Conservation (phyloP, 2,888 invertebrate genomes). For the Eubasilissa splendida region DNA sequence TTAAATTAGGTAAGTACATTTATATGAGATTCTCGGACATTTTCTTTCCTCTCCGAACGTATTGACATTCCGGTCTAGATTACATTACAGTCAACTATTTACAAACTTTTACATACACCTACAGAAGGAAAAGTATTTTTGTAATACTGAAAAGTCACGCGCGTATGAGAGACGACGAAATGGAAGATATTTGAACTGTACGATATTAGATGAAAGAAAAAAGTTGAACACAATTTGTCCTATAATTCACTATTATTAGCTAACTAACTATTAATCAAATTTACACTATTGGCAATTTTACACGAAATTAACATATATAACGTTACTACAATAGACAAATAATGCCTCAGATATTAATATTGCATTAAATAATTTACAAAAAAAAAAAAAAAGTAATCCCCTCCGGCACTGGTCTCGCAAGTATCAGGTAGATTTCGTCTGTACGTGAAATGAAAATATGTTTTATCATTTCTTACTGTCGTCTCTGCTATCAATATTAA, state of each 20-base stretch:
- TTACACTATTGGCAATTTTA: constrained; percentile 28
- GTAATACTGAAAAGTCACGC: constrained; percentile 47
- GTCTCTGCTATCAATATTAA: too few relatives aligned
- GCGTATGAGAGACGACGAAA: constrained; percentile 38
- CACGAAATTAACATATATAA: constrained; percentile 10
- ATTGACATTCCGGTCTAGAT: constrained; percentile 6
- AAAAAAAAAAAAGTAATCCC: not conserved
- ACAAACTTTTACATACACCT: constrained; percentile 10
- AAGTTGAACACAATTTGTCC: constrained; percentile 46
- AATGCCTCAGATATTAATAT: constrained; percentile 10
- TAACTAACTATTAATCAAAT: constrained; percentile 23
- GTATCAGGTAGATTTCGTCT: too few relatives aligned
- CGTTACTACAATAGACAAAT: constrained; percentile 23
- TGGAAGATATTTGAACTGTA: not conserved
- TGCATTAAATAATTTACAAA: not conserved
- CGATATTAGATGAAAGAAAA: constrained; percentile 25
- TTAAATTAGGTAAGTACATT: constrained; percentile 12
- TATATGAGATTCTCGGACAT: constrained; percentile 14
- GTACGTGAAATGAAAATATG: too few relatives aligned
- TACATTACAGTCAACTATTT: constrained; percentile 20
- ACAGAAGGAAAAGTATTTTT: constrained; percentile 11
- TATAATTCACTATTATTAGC: constrained; percentile 45
- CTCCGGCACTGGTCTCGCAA: not conserved
- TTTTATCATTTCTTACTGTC: too few relatives aligned
- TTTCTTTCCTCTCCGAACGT: not conserved